phyloP scores from a whole-genome alignment of 2,797 vertebrate genomes.

The Furcifer pardalis region DNA sequence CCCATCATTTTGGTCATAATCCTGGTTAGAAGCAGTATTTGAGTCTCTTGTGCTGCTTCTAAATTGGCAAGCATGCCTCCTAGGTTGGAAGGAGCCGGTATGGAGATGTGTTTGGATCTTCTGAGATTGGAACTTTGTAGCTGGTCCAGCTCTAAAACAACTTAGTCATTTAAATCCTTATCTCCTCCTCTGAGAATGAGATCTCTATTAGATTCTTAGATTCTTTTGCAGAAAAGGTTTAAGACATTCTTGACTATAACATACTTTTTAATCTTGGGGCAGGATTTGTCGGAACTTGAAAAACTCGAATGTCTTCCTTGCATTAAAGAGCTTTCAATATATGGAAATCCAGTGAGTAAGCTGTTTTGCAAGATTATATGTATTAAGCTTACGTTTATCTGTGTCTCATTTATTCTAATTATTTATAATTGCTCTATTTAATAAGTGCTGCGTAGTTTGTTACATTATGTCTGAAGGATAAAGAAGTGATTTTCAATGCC shows the following conservation, averaged over 20 bases:
- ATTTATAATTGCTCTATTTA: neutral
- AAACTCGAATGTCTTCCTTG: slow-evolving; percentile 84
- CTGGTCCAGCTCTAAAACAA: no score
- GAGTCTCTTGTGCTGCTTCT: neutral
- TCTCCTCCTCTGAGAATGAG: no score
- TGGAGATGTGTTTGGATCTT: no score
- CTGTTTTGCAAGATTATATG: neutral
- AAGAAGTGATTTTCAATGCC: neutral
- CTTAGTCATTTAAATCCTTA: no score
- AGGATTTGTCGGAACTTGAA: slow-evolving; percentile 86
- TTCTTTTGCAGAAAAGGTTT: neutral
- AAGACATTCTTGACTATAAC: neutral
- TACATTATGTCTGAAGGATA: neutral
- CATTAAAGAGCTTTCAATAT: slow-evolving; percentile 84
- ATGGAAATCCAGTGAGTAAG: slow-evolving; percentile 86
- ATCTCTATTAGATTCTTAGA: neutral
- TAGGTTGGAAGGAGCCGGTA: neutral
- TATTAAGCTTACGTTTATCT: slow-evolving; percentile 4
- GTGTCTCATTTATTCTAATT: slow-evolving; percentile 18
- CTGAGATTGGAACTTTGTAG: no score
- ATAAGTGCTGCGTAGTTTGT: neutral
- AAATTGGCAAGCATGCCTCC: neutral
- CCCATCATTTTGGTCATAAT: neutral
- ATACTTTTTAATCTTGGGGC: slow-evolving; percentile 44
- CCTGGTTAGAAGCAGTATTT: neutral